These are phyloP conservation scores for Alca torda DNA, from an alignment of 2,797 vertebrate species.

Conservation along the genomic window DNA sequence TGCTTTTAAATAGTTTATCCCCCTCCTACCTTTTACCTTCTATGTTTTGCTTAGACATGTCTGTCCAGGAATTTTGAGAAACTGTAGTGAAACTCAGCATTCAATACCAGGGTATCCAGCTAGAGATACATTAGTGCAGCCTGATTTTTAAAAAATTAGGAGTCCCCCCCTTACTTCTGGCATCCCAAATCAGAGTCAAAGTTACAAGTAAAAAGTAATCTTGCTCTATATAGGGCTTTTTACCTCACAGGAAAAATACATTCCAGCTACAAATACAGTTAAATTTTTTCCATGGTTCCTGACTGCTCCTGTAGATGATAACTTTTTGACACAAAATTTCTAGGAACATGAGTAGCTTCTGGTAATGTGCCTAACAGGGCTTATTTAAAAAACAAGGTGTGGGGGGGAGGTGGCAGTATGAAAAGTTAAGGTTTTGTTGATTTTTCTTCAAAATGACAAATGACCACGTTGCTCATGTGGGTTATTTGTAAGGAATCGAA, in stretches of 20 bases:
- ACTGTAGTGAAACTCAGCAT: not conserved
- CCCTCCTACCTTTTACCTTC: not conserved
- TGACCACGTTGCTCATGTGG: not conserved
- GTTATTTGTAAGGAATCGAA: not conserved
- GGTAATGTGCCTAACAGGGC: not conserved
- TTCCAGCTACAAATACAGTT: not conserved
- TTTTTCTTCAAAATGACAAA: not conserved
- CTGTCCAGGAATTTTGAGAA: not conserved
- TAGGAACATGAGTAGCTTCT: not conserved
- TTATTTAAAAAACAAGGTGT: not conserved
- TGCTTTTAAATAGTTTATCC: not conserved
- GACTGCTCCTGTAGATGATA: not conserved
- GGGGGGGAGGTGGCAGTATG: not conserved
- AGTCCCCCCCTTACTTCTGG: not conserved
- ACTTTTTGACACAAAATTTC: not conserved
- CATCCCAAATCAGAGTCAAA: not conserved
- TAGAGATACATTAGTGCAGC: not conserved
- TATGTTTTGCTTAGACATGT: not conserved
- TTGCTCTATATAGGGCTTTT: not conserved
- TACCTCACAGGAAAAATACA: not conserved
- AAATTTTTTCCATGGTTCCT: not conserved
- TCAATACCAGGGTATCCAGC: not conserved
- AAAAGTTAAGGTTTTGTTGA: not conserved
- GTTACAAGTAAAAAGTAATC: not conserved
- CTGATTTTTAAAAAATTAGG: not conserved